Conservation (phyloP, 2,113 vertebrate genomes). For the Hyla sarda region DNA sequence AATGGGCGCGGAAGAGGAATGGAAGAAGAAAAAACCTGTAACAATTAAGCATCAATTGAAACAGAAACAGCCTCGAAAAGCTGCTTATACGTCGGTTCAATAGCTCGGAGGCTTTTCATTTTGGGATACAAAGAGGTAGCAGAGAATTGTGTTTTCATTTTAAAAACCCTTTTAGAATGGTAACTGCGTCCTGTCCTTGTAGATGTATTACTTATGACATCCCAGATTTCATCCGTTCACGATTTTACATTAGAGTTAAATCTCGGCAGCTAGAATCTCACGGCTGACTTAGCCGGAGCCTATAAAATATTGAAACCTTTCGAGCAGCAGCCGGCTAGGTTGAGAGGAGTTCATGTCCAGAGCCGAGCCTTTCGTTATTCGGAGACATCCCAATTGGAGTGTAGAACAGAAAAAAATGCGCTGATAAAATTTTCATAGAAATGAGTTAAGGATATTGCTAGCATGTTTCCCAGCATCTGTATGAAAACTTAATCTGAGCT, state of each 20-base stretch:
- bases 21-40: conserved; percentile 74
- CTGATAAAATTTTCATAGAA: conserved; percentile 99
- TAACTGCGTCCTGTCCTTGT: conserved; percentile 85
- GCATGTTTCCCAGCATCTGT: conserved; percentile 97
- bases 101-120: conserved; percentile 93
- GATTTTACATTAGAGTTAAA: conserved; percentile 99
- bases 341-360: conserved; percentile 99
- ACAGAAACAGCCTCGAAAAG: conserved; percentile 80
- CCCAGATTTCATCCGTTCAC: conserved; percentile 97
- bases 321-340: conserved; percentile 96
- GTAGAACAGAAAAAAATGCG: conserved; percentile 93
- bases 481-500: conserved; percentile 99
- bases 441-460: conserved; percentile 99
- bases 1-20: conserved; percentile 70
- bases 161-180: conserved; percentile 90
- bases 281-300: conserved; percentile 96
- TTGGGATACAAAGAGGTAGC: conserved; percentile 87
- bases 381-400: conserved; percentile 99
- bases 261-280: conserved; percentile 99
- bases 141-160: conserved; percentile 86
- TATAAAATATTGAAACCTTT: conserved; percentile 99
- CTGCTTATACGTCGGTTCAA: conserved; percentile 82
- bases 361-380: conserved; percentile 96
- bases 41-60: conserved; percentile 94
- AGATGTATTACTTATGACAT: conserved; percentile 99